A percentile compares a stretch with the other conserved stretches of the same genome.
These are phyloP conservation scores for Nomada ferruginata DNA, from an alignment of 2,888 invertebrate species.

Conservation along the genomic window DNA sequence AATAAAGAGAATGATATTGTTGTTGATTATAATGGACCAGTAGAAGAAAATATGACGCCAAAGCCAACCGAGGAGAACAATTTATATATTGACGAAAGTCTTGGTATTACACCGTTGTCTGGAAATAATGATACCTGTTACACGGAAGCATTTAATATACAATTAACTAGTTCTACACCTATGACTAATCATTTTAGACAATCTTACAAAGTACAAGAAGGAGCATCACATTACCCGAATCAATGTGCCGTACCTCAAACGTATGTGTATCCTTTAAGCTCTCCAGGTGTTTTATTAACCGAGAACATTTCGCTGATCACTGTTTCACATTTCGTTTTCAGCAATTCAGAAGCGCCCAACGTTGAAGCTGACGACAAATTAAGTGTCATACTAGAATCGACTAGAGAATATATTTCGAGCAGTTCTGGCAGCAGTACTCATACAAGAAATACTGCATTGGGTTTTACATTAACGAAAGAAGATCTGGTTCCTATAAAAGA, in stretches of 20 bases:
- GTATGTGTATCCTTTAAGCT: slow-evolving; percentile 59
- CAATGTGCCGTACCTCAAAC: slow-evolving; percentile 65
- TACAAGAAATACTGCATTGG: slow-evolving; percentile 75
- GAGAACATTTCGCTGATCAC: too few relatives aligned
- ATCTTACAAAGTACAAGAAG: slow-evolving; percentile 71
- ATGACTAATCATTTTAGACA: slow-evolving; percentile 79
- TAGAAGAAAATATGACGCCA: slow-evolving; percentile 73
- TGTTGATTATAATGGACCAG: slow-evolving; percentile 77
- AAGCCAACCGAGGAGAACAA: slow-evolving; percentile 74
- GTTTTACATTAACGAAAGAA: slow-evolving; percentile 77
- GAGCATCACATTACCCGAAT: slow-evolving; percentile 67
- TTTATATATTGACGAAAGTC: slow-evolving; percentile 79
- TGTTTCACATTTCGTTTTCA: slow-evolving; percentile 43
- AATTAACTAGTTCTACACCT: slow-evolving; percentile 81
- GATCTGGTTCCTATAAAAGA: slow-evolving; percentile 79
- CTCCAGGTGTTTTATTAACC: slow-evolving; percentile 10
- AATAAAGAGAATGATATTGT: slow-evolving; percentile 81
- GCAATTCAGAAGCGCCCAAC: slow-evolving; percentile 60
- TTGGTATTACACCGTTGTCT: slow-evolving; percentile 77
- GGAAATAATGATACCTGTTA: slow-evolving; percentile 79
- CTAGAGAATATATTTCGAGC: slow-evolving; percentile 87
- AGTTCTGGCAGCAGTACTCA: slow-evolving; percentile 79
- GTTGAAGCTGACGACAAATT: slow-evolving; percentile 83
- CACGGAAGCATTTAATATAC: slow-evolving; percentile 79
- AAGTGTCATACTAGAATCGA: slow-evolving; percentile 88